phyloP scores from a whole-genome alignment of 2,113 vertebrate genomes.

The Morone chrysops region DNA sequence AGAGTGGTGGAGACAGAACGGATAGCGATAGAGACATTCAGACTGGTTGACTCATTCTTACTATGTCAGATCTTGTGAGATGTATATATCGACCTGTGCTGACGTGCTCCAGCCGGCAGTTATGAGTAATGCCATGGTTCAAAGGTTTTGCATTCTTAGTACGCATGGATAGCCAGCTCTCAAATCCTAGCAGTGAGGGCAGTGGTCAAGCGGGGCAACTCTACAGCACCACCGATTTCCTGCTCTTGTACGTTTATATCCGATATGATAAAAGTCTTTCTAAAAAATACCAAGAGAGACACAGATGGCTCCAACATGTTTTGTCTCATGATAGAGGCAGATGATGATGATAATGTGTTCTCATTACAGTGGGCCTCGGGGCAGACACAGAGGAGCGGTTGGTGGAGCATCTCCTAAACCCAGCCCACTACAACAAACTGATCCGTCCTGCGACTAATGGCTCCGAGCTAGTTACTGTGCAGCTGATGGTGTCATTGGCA shows the following conservation, averaged over 20 bases:
- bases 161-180: conserved; percentile 37
- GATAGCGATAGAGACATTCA: conserved; percentile 62
- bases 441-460: conserved; percentile 96
- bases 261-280: conserved; percentile 10
- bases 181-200: conserved; percentile 16
- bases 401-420: conserved; percentile 93
- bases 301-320: conserved; percentile 31
- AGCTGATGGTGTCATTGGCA: conserved; percentile 96
- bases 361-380: conserved; percentile 83
- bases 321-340: conserved; percentile 13
- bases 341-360: conserved; percentile 50
- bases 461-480: conserved; percentile 93
- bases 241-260: conserved; percentile 13
- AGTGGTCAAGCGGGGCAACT: background rate
- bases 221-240: conserved; percentile 10
- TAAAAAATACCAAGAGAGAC: conserved; percentile 32
- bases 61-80: conserved; percentile 67
- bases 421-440: conserved; percentile 95
- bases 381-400: conserved; percentile 95
- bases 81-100: conserved; percentile 53
- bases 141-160: conserved; percentile 32
- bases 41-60: conserved; percentile 67
- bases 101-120: conserved; percentile 57
- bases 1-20: conserved; percentile 41
- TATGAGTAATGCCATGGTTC: conserved; percentile 65